Evolutionary conservation across 1,140 invertebrate genomes (phyloP), one percentile per base, ranked within the genome.

Genomic region (Himalopsyche phryganea): DNA sequence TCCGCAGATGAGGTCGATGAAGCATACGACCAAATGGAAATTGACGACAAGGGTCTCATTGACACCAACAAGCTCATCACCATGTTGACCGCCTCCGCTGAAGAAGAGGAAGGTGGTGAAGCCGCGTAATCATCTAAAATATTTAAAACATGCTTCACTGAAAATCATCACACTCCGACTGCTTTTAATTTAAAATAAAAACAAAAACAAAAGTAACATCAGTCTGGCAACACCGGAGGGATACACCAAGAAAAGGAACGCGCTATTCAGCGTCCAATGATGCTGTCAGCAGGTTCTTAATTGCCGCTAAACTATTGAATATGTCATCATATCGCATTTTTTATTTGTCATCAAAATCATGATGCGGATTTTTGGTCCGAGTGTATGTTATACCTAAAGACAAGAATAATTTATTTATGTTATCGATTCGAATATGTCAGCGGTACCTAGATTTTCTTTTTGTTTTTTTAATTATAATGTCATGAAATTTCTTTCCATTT

Each of bases 21-120:
- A 71, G 92, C 93, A 40, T 97, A 89, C 77, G 94, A 96, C 76
- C 91, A 95, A 75, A 92, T 96, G 82, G 91, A 92, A 20, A 92
- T 98, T 68, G 92, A 96, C 74, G 90, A 91, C 71, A 90, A 90
- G 67, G 91, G 93, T 70, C 88, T 88, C 78, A 94, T 98, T 70
- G 93, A 98, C 80, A 95, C 94, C 72, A 81, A 79, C 59, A 87
- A 87, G 70, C 88, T 96, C 66, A 92, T 95, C 75, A 81, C 83
- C 69, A 88, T 92, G 82, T 82, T 96, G 66, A 94, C 92, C 65
- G 89, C 89, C 71, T 85, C 85, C 68, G 85, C 83, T 59, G 86
- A 89, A 59, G 88, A 90, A 41, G 89, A 86, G 36, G 85, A 82
- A 55, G 82, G 79, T 65, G 83, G 80, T 46, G 81, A 82, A 68